A percentile compares a stretch with the other conserved stretches of the same genome.
Conservation (phyloP, 2,113 vertebrate genomes). For the Lycocorax pyrrhopterus region DNA sequence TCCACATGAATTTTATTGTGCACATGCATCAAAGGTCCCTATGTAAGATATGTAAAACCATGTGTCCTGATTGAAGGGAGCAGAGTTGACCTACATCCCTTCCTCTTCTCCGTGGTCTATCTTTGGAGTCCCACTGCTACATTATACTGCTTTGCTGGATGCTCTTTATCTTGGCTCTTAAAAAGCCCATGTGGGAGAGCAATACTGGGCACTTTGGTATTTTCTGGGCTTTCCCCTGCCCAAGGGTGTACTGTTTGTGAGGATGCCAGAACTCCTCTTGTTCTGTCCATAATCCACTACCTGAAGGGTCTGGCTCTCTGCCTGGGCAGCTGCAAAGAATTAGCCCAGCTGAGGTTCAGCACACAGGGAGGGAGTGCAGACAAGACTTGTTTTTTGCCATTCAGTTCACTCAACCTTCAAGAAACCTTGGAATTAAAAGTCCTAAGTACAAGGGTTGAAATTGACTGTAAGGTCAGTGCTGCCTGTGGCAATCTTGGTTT, state of each 20-base stretch:
- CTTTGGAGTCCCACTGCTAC: background rate
- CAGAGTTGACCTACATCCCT: background rate
- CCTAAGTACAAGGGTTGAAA: background rate
- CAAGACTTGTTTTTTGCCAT: background rate
- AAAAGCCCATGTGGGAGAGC: background rate
- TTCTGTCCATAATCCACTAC: background rate
- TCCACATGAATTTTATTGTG: background rate
- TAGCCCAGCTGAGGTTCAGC: background rate
- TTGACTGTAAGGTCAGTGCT: background rate
- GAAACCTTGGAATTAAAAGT: background rate
- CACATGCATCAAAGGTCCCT: background rate
- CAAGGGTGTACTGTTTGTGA: background rate
- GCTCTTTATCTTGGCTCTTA: background rate
- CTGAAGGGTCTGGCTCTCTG: conserved; percentile 33
- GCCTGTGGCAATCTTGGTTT: background rate
- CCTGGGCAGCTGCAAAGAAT: conserved; percentile 29
- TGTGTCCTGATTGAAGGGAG: background rate
- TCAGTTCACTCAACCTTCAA: background rate
- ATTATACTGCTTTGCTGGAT: background rate
- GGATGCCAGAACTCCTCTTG: background rate
- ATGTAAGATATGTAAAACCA: background rate
- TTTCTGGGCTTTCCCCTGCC: conserved; percentile 23
- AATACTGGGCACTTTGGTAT: background rate
- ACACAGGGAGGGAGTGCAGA: background rate
- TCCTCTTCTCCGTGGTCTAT: background rate